These are phyloP conservation scores for Nixonia krombeini DNA, from an alignment of 1,140 invertebrate species.

Conservation along the genomic window DNA sequence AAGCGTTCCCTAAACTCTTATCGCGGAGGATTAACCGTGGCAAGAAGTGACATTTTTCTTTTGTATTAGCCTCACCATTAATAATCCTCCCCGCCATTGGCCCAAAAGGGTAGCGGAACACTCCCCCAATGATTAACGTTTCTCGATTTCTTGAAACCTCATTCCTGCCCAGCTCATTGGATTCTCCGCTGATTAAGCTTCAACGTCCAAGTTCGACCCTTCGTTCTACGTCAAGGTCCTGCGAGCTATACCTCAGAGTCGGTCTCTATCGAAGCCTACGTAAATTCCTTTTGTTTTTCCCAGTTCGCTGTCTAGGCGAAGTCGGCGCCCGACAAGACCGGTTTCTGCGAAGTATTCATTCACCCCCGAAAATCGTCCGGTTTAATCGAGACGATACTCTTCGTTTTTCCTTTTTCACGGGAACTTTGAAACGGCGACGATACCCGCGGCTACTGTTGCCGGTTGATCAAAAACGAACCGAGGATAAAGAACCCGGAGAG, in stretches of 20 bases:
- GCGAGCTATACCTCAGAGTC: not conserved
- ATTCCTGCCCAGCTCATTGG: not conserved
- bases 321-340: not conserved
- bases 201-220: not conserved
- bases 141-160: not conserved
- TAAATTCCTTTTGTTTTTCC: not conserved
- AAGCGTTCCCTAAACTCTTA: not conserved
- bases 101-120: too few species aligned
- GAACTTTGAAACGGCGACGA: not conserved
- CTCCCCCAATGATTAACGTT: too few species aligned
- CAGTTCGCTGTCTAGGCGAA: not conserved
- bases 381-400: constrained; percentile 7
- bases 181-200: not conserved
- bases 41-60: not conserved
- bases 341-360: not conserved
- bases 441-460: not conserved
- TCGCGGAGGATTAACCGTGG: not conserved
- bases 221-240: not conserved
- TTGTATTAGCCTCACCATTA: not conserved
- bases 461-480: not conserved
- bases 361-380: not conserved
- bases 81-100: too few species aligned
- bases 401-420: not conserved
- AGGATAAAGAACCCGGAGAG: not conserved
- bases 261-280: not conserved